Base-by-base conservation (phyloP, 2,113 vertebrate genomes). In the Motacilla tschutschensis region DNA sequence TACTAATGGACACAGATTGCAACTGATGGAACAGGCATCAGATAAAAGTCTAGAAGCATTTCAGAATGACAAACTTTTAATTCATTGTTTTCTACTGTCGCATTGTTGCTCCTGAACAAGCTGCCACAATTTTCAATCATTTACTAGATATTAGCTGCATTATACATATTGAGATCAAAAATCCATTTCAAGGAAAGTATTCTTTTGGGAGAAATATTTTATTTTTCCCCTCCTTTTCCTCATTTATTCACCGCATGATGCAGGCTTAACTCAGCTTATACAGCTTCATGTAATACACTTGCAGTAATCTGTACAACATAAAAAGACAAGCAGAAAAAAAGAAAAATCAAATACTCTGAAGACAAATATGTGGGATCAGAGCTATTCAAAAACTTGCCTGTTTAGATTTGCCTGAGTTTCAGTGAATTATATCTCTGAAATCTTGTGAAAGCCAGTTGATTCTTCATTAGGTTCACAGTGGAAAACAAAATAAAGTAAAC, bases 1-100 rank as follows among this genome's bases (percentile, higher is more conserved):
- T 93, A 83, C 87, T 96, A 93, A 91, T 28, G 35, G 91, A 93
- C 87, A 83, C 20, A 46, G 31, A 91, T 43, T 87, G 53, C 72
- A 91, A 64, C 14, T 55, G 81, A 93, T 79, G 60, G 40, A 89
- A 85, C 43, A 36, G 13, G 28, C 54, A 83, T 83, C 50, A 91
- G 57, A 75, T 82, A 83, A 88, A 60, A 92, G 21, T 80, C 81
- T 41, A 53, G 53, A 53, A 47, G 14, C 26, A 22, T 74, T 91
- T 92, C 85, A 91, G 62, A 94, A 86, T 12, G 14, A 75, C 0
- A 8, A 47, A 72, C 16, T 70, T 91, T 14, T 84, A 70, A 62
- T 66, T 83, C 22, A 14, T 54, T 90, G 40, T 24, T 75, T 87
- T 77, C 41, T 76, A 83, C 14, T 50, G 29, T 9, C 24, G 35